These are phyloP conservation scores for Myodes glareolus DNA, from an alignment of 2,113 vertebrate species.

Conservation along the genomic window DNA sequence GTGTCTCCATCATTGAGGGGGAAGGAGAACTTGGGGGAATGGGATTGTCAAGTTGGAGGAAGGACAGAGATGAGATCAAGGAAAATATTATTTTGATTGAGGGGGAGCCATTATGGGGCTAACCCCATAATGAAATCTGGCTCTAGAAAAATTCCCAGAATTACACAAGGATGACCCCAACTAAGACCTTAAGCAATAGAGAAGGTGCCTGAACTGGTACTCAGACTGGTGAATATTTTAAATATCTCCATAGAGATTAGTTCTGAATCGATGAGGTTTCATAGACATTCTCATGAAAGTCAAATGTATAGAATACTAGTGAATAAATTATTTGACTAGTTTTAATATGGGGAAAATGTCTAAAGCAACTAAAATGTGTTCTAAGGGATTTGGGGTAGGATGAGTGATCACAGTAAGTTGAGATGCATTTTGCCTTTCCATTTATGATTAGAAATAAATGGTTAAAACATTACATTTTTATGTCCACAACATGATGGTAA, in stretches of 20 bases:
- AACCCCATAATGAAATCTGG: too few relatives aligned
- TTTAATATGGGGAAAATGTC: not conserved
- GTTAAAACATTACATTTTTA: not conserved
- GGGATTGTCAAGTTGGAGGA: too few relatives aligned
- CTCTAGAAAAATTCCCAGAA: too few relatives aligned
- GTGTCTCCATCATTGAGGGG: too few relatives aligned
- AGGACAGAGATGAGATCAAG: too few relatives aligned
- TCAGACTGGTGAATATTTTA: too few relatives aligned
- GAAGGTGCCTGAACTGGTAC: too few relatives aligned
- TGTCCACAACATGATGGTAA: not conserved
- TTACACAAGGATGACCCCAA: too few relatives aligned
- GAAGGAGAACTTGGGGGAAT: too few relatives aligned
- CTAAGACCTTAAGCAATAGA: too few relatives aligned
- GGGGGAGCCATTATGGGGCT: too few relatives aligned
- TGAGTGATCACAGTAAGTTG: not conserved
- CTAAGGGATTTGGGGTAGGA: not conserved
- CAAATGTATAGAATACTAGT: not conserved
- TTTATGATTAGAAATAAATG: not conserved
- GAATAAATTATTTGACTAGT: not conserved
- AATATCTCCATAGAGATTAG: not conserved
- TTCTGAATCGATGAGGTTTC: not conserved
- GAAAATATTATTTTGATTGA: too few relatives aligned
- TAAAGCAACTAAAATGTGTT: not conserved
- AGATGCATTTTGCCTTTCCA: constrained; percentile 7
- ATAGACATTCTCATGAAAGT: not conserved